Evolutionary conservation across 2,888 invertebrate genomes (phyloP).

Genomic region (Thymelicus lineola): DNA sequence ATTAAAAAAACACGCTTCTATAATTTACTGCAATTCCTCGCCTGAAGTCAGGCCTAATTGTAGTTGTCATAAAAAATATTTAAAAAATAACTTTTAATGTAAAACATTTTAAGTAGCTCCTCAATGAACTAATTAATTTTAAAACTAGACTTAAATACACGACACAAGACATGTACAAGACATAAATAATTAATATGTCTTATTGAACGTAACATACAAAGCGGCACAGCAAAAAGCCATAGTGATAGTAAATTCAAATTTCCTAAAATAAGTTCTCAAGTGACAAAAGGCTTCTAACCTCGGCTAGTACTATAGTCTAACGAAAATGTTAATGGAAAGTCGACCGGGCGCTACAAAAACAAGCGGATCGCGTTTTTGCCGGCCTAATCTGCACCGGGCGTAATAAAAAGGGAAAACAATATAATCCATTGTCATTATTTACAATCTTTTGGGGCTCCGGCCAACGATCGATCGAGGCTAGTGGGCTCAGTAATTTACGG

Average conservation of each 20-base stretch:
- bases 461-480: constrained; percentile 51
- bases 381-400: constrained; percentile 61
- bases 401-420: constrained; percentile 64
- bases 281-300: constrained; percentile 7
- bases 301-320: constrained; percentile 43
- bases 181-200: no score
- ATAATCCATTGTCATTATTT: constrained; percentile 66
- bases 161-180: no score
- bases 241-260: not conserved
- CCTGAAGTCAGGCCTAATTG: no score
- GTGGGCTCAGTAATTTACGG: constrained; percentile 10
- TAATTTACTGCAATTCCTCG: no score
- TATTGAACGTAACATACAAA: no score
- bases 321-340: constrained; percentile 70
- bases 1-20: no score
- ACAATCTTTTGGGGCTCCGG: constrained; percentile 55
- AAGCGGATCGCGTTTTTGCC: constrained; percentile 65
- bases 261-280: not conserved
- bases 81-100: no score
- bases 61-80: no score
- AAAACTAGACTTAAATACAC: no score
- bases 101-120: no score
- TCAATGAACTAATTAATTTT: no score
- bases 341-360: constrained; percentile 66
- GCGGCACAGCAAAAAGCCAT: no score